phyloP scores from a whole-genome alignment of 2,797 vertebrate species.

The Steatocranus sp. region DNA sequence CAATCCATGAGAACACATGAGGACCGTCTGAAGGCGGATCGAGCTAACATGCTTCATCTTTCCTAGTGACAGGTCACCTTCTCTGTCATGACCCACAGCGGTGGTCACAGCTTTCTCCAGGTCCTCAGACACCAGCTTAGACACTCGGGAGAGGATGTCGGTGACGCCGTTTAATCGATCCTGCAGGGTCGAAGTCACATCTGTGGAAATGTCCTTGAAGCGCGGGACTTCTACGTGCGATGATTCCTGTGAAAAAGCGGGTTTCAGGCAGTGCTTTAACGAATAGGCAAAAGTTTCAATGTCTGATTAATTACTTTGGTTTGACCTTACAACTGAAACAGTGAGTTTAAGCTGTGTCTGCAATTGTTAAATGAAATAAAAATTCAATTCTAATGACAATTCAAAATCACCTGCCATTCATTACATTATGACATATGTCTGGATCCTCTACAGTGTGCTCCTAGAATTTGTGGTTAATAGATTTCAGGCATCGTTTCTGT shows the following conservation, averaged over 20 bases:
- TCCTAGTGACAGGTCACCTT: constrained; percentile 49
- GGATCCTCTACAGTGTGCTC: background rate
- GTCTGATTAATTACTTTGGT: background rate
- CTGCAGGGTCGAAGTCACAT: constrained; percentile 61
- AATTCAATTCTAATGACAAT: background rate
- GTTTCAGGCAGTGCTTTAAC: background rate
- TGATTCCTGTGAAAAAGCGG: constrained; percentile 58
- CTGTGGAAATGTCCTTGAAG: constrained; percentile 56
- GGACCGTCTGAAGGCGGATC: background rate
- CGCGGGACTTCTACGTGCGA: constrained; percentile 65
- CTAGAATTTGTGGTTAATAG: background rate
- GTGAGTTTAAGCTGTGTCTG: background rate
- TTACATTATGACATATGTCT: background rate
- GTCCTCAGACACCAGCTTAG: constrained; percentile 78
- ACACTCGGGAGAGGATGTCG: constrained; percentile 70
- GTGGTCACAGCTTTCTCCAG: constrained; percentile 72
- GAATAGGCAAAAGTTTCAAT: background rate
- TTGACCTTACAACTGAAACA: background rate
- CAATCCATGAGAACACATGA: background rate
- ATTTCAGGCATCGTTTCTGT: background rate
- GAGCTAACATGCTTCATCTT: accelerated
- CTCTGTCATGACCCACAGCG: constrained; percentile 65
- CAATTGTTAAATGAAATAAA: background rate
- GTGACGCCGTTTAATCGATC: constrained; percentile 68
- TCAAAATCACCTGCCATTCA: background rate